Base-by-base conservation (phyloP, 2,797 vertebrate species). In the Clarias fuscus region DNA sequence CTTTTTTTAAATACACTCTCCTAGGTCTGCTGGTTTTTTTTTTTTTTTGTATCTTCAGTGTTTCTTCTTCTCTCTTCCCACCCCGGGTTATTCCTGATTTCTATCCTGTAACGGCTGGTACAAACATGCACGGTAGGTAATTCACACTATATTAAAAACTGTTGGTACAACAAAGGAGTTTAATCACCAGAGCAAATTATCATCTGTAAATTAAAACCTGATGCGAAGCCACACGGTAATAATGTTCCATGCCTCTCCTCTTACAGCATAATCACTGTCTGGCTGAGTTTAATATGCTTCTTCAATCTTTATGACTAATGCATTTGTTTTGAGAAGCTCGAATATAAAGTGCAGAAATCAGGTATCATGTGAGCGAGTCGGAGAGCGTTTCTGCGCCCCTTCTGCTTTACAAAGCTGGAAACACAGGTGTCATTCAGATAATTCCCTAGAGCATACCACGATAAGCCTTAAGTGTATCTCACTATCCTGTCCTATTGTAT, bases 51-150 rank as follows among this genome's bases (percentile, higher is more conserved):
- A 11, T 73, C 71, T 73, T 53, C 48, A 53, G 11, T 53, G 48
- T 53, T 53, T 79, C 22, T 56, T 18, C 33, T 10, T 68, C 64
- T 56, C 15, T 65, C 43, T 68, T 93, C 89, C 93, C 94, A 93
- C 92, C 92, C 88, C 91, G 91, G 94, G 94, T 94, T 93, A 92
- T 95, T 95, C 94, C 94, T 96, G 95, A 96, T 97, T 96, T 97
- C 94, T 95, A 94, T 95, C 94, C 95, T 94, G 96, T 95, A 96
- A 96, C 92, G 95, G 94, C 95, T 95, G 95, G 95, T 94, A 96
- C 96, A 97, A 98, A 97, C 96, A 97, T 95, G 96, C 97, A 95
- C 97, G 97, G 97, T 96, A 96, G 97, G 97, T 97, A 97, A 98
- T 97, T 97, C 96, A 94, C 97, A 96, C 97, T 94, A 97, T 96